A percentile compares a stretch with the other conserved stretches of the same genome.
phyloP scores from a whole-genome alignment of 2,797 vertebrate genomes.

The Semaprochilodus insignis region DNA sequence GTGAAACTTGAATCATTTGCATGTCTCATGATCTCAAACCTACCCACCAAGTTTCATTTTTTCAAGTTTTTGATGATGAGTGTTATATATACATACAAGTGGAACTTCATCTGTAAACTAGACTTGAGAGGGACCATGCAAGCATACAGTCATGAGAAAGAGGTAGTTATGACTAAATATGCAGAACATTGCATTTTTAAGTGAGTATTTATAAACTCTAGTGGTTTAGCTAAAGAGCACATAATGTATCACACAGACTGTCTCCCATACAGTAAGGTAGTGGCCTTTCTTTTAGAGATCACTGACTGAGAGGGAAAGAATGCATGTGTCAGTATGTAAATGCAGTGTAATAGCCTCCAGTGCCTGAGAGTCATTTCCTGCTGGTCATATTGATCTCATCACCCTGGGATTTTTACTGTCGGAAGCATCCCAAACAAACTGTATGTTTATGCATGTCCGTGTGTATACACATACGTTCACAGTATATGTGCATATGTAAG shows the following conservation, averaged over 20 bases:
- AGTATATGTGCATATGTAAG: constrained; percentile 33
- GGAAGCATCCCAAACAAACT: constrained; percentile 64
- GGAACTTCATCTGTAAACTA: not conserved
- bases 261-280: constrained; percentile 22
- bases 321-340: constrained; percentile 69
- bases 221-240: not conserved
- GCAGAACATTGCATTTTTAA: no score
- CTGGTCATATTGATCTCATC: constrained; percentile 75
- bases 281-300: not conserved
- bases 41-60: no score
- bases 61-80: no score
- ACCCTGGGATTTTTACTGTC: constrained; percentile 65
- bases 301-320: constrained; percentile 32
- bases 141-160: not conserved
- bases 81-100: no score
- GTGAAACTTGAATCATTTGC: no score
- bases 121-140: not conserved
- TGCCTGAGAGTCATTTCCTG: constrained; percentile 79
- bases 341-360: constrained; percentile 68
- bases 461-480: constrained; percentile 23
- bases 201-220: no score
- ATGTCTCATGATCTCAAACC: no score
- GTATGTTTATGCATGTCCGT: constrained; percentile 42
- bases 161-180: not conserved
- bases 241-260: not conserved